Percentiles rank a stretch among this genome's conserved stretches.
phyloP scores from a whole-genome alignment of 2,113 vertebrate genomes.

The Vulpes ferrilata region DNA sequence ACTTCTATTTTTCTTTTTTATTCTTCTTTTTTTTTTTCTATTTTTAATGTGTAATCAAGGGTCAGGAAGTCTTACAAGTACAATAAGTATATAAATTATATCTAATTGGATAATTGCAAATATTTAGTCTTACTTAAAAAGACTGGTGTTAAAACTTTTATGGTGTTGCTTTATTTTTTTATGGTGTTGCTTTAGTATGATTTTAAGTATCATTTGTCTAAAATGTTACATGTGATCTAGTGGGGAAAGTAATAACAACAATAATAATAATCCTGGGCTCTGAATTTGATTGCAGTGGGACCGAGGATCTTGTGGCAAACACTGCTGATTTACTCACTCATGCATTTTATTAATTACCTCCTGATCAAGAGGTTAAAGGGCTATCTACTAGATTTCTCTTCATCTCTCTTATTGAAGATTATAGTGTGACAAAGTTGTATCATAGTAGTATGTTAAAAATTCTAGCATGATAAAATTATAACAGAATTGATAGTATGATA shows the following conservation, averaged over 20 bases:
- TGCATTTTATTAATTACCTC: neutral
- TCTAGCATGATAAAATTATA: neutral
- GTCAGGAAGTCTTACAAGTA: neutral
- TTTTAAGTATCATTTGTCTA: neutral
- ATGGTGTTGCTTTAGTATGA: neutral
- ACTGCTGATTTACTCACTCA: neutral
- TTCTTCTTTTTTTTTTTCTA: too few species aligned
- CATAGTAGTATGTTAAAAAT: neutral
- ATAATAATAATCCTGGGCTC: neutral
- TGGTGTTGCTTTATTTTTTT: neutral
- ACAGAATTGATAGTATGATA: neutral
- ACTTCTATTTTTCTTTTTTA: neutral
- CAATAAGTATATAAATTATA: conserved; percentile 6
- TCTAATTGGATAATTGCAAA: conserved; percentile 43
- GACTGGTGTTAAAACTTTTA: neutral
- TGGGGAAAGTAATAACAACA: neutral
- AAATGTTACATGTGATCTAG: neutral
- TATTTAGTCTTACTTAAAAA: conserved; percentile 19
- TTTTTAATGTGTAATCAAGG: conserved; percentile 25
- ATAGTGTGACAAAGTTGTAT: neutral
- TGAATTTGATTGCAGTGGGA: neutral
- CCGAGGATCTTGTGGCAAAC: neutral
- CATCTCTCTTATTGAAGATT: accelerated
- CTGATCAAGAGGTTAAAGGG: neutral
- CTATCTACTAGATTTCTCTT: neutral